Evolutionary conservation across 2,888 invertebrate species (phyloP), one percentile per base, ranked within the genome.

Genomic region (Volucella zonaria): DNA sequence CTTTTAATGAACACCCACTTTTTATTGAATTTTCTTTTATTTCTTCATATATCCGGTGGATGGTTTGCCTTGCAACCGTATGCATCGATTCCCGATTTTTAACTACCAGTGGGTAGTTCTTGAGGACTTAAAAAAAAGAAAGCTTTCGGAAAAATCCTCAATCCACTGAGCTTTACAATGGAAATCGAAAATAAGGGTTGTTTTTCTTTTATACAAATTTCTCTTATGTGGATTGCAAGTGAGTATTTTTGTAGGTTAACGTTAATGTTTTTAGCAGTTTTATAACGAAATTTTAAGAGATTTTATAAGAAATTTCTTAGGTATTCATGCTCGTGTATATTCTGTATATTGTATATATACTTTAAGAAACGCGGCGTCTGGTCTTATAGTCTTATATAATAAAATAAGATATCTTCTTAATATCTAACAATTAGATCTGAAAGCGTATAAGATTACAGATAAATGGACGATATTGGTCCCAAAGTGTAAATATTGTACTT

Each of bases 11-110:
- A 66, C 51, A 76, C 58, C 76, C 51, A 75, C 40, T 73, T 71
- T 66, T 56, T 56, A 56, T 59, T 52, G 54, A 42, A 52, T 56
- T 62, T 67, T 77, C 43, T 18, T 42, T 67, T 14, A 4, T 56
- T 71, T 61, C 71, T 64, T 68, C 67, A 54, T 73, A 62, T 51
- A 58, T 73, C 66, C 56, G 67, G 61, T 56, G 62, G 47, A 71
- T 58, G 47, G 18, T 15, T 56, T 54, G n/a, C 12, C 45, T 42
- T 64, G 51, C 68, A 79, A 82, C 82, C 70, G 47, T 70, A 52
- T 75, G 45, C 58, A 79, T 66, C 74, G 79, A 79, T 59, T 82
- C 70, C 64, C 74, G 70, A 74, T 82, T 79, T 79, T 74, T 66
- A 52, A 82, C 82, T 82, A 75, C 42, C 59, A 77, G 42, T 73